Base-by-base conservation (phyloP, 2,888 invertebrate species). In the Lochmaea crataegi region DNA sequence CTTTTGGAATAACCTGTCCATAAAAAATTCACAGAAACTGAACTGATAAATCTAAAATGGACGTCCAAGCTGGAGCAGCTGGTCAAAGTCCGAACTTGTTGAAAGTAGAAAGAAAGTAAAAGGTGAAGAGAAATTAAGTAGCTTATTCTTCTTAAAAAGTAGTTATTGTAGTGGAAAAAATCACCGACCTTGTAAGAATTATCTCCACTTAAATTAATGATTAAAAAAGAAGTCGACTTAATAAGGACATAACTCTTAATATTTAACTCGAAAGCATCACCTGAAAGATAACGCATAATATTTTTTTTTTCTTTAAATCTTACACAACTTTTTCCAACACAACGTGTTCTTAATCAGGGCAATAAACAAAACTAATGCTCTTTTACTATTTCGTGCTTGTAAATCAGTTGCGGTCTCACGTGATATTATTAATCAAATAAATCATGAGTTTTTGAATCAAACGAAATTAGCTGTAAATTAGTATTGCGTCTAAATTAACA, bases 321-420 rank as follows among this genome's bases (percentile, higher is more conserved):
- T 67, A 58, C 67, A 45, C 67, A 67, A 67, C 67, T 58, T 41
- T 45, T 65, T 53, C 45, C 42, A 53, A 38, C 53, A 38, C 53
- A 58, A 67, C 58, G 42, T 22, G n/a, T 58, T 58, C 56, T 67
- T 67, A 67, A 67, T 67, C 67, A 45, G 67, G 58, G 67, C 67
- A 67, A 67, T 67, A 67, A 67, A 67, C 67, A 67, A 67, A 67
- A 67, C 58, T 67, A 67, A 67, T 67, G 45, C 67, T 67, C 58
- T 58, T 57, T 45, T 42, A 67, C 67, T n/a, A 45, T 67, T 67
- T 58, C 67, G 67, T 58, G 58, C 14, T 58, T 42, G 58, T 67
- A 67, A 67, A 67, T 58, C 67, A 67, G 14, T 10, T 63, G 18
- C 45, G 45, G 57, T 58, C 26, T 67, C 67, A 67, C 45, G 57